Evolutionary conservation across 1,140 invertebrate genomes (phyloP).

Genomic region (Popillia japonica): DNA sequence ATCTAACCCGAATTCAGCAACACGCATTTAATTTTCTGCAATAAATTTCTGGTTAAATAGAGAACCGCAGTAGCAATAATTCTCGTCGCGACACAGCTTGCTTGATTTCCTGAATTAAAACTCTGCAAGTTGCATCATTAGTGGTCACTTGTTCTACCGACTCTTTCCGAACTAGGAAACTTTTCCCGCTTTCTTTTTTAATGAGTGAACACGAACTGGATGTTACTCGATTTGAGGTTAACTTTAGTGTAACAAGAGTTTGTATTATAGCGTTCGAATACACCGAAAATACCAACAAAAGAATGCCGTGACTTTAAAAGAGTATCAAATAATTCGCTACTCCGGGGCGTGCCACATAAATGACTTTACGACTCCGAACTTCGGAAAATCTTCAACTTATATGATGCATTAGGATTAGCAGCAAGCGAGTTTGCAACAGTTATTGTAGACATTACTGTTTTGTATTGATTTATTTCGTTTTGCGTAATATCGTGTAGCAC

Average conservation of each 20-base stretch:
- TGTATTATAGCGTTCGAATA: neutral
- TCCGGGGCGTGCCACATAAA: no score
- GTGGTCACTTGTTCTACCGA: conserved; percentile 44
- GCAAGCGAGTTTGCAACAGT: no score
- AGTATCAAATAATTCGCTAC: no score
- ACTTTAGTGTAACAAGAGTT: neutral
- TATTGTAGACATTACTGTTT: no score
- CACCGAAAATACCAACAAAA: no score
- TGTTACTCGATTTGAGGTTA: conserved; percentile 18
- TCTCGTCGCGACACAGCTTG: conserved; percentile 42
- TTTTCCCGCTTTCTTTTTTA: conserved; percentile 18
- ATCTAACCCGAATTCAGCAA: conserved; percentile 46
- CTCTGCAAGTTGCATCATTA: conserved; percentile 47
- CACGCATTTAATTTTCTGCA: conserved; percentile 50
- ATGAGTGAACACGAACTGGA: neutral
- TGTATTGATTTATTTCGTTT: no score
- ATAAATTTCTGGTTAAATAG: conserved; percentile 50
- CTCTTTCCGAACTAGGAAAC: conserved; percentile 22
- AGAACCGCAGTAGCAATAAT: conserved; percentile 45
- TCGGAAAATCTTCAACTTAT: no score
- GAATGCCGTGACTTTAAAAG: no score
- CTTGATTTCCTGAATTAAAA: conserved; percentile 46
- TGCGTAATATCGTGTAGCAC: no score
- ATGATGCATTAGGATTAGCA: no score
- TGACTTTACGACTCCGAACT: no score